Percentiles rank a stretch among this genome's conserved stretches.
These are phyloP conservation scores for Clostera curtula DNA, from an alignment of 2,888 invertebrate genomes.

Conservation along the genomic window DNA sequence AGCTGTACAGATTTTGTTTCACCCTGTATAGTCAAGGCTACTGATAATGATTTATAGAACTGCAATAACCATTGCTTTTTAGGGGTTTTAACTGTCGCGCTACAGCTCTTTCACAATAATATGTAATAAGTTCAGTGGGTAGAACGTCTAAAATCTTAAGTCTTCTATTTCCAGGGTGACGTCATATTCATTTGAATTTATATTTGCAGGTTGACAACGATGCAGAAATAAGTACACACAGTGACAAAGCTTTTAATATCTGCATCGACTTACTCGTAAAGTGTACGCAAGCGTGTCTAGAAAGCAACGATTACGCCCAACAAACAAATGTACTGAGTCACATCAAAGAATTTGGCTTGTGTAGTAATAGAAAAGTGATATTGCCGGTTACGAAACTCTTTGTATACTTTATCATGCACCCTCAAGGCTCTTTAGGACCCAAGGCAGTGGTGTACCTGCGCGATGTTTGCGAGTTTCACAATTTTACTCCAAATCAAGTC, in stretches of 20 bases:
- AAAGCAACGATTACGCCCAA: slow-evolving; percentile 61
- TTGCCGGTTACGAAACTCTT: slow-evolving; percentile 68
- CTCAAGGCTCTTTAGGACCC: slow-evolving; percentile 71
- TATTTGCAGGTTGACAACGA: slow-evolving; percentile 36
- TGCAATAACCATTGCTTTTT: no score
- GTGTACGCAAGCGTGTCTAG: slow-evolving; percentile 62
- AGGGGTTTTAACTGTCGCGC: no score
- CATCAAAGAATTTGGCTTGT: slow-evolving; percentile 67
- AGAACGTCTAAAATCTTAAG: no score
- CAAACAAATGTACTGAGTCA: slow-evolving; percentile 72
- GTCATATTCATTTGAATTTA: slow-evolving; percentile 2
- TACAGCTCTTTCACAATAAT: no score
- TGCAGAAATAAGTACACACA: slow-evolving; percentile 36
- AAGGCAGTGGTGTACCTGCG: slow-evolving; percentile 74
- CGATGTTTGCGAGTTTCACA: slow-evolving; percentile 72
- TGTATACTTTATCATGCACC: slow-evolving; percentile 77
- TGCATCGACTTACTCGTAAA: slow-evolving; percentile 60
- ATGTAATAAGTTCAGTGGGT: no score
- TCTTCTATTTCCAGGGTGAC: no score
- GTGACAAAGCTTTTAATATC: slow-evolving; percentile 42
- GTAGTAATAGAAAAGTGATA: slow-evolving; percentile 46
- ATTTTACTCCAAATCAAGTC: slow-evolving; percentile 70
- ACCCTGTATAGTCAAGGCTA: no score
- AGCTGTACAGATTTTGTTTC: no score
- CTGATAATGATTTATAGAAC: no score